Conservation (phyloP, 2,113 vertebrate species). For the Columba livia region DNA sequence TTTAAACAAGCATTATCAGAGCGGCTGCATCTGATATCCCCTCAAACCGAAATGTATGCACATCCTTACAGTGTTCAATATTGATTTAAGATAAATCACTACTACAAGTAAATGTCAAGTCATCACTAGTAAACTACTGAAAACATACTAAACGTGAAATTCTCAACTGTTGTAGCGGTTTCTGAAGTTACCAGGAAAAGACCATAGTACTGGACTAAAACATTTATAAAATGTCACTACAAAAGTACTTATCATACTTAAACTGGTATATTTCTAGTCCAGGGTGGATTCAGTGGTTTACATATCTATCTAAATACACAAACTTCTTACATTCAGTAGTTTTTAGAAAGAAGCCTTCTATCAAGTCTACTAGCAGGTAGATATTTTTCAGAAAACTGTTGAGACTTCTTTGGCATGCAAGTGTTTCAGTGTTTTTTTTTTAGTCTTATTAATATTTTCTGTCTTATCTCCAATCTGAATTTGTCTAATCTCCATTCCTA, state of each 20-base stretch:
- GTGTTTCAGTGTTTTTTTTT: neutral
- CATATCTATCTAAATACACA: neutral
- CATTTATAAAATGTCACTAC: neutral
- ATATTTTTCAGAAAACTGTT: neutral
- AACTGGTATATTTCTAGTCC: neutral
- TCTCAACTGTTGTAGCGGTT: neutral
- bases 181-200: neutral
- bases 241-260: neutral
- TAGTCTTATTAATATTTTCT: neutral
- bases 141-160: neutral
- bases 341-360: neutral
- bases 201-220: neutral
- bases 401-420: neutral
- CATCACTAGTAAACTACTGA: neutral
- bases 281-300: neutral
- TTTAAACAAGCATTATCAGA: slow-evolving; percentile 36
- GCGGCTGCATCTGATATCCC: neutral
- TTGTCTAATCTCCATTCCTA: neutral
- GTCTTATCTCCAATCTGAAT: neutral
- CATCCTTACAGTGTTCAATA: slow-evolving; percentile 29
- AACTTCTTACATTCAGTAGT: neutral
- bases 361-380: neutral
- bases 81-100: slow-evolving; percentile 49
- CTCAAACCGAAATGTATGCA: slow-evolving; percentile 17
- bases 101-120: slow-evolving; percentile 34